These are phyloP conservation scores for Chrysoperla carnea DNA, from an alignment of 1,140 invertebrate genomes.

Conservation along the genomic window DNA sequence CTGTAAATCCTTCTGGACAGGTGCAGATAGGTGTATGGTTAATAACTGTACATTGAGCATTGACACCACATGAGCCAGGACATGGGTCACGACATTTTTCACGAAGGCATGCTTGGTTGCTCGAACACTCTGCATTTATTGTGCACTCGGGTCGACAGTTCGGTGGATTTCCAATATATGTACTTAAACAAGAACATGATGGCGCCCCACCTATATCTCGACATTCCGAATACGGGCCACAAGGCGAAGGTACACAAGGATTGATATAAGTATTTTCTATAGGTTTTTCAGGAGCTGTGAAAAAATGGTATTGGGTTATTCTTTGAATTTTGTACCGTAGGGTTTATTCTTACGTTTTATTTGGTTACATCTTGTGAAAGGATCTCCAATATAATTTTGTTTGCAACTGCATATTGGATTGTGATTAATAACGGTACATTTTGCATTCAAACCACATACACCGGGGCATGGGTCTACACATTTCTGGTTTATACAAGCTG, in stretches of 20 bases:
- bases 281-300: conserved; percentile 7
- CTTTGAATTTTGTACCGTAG: background rate
- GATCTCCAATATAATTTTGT: conserved; percentile 34
- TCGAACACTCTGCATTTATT: conserved; percentile 30
- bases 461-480: conserved; percentile 43
- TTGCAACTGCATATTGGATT: conserved; percentile 44
- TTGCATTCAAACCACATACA: conserved; percentile 31
- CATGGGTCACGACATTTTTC: conserved; percentile 47
- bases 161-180: conserved; percentile 33
- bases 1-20: conserved; percentile 39
- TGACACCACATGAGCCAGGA: conserved; percentile 39
- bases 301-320: conserved; percentile 1
- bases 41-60: conserved; percentile 38
- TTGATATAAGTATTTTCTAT: conserved; percentile 13
- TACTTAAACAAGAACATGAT: conserved; percentile 33
- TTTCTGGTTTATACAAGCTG: conserved; percentile 41
- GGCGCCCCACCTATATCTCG: conserved; percentile 28
- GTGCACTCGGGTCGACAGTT: conserved; percentile 37
- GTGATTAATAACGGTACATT: conserved; percentile 40
- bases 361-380: conserved; percentile 27
- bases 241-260: conserved; percentile 28
- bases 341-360: conserved; percentile 7
- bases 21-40: conserved; percentile 44
- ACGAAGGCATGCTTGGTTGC: conserved; percentile 43
- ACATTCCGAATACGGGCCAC: conserved; percentile 34